Evolutionary conservation across 2,113 vertebrate genomes (phyloP), one percentile per base, ranked within the genome.

Genomic region (Platichthys stellatus): DNA sequence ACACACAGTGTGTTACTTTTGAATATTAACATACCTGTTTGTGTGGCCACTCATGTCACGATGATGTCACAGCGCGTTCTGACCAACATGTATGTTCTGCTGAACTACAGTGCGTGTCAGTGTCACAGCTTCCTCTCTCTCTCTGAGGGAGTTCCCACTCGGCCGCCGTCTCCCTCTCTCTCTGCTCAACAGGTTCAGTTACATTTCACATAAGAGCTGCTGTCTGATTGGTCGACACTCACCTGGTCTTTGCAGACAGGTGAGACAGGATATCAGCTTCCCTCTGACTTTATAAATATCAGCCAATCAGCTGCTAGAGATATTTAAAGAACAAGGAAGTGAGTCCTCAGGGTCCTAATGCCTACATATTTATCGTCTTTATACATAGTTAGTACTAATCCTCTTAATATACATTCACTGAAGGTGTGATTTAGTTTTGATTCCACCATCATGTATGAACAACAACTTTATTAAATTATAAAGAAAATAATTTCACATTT

Each of bases 131-230:
- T 69, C 45, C 65, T 76, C 66, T 72, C 78, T 79, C 78, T 79
- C 63, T 64, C 59, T 35, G 56, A 72, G 65, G 40, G 59, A 63
- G 81, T 31, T 74, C 72, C 47, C 47, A 31, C 81, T 73, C 47
- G 11, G 43, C 66, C 75, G 0, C 54, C 1, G 24, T 24, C 24
- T 24, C 78, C 51, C 58, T 15, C 61, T 11, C 62, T 56, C 56
- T 11, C 78, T 83, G 70, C 56, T 61, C 0, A 26, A 88, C 93
- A 88, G 90, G 93, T 93, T 88, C 24, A 56, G 68, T 89, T 77
- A 76, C 92, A 92, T 94, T 92, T 87, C 85, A 74, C 47, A 47
- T 17, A 51, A 40, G 24, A 72, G 72, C 76, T 3, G 10, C 13
- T 18, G 3, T 78, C 81, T 80, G 79, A 92, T 92, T 90, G 90